Conservation (phyloP, 2,113 vertebrate genomes). For the Trichechus manatus region DNA sequence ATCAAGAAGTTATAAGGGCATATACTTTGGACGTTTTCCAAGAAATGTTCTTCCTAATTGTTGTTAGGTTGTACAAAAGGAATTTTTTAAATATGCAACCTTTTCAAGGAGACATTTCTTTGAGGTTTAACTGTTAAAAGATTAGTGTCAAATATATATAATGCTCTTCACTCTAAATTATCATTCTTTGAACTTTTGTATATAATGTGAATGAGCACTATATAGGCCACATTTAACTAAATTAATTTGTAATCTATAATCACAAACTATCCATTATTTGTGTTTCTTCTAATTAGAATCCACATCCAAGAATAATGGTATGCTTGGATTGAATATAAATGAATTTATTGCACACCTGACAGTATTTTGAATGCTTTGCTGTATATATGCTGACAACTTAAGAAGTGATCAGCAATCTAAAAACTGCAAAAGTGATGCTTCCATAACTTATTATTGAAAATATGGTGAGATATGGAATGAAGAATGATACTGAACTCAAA, state of each 20-base stretch:
- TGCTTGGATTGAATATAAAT: not conserved
- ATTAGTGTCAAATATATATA: not conserved
- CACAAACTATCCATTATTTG: not conserved
- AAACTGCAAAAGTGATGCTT: too few species aligned
- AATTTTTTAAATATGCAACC: not conserved
- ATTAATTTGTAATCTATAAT: not conserved
- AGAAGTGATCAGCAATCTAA: not conserved
- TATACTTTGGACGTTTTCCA: not conserved
- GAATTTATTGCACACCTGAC: not conserved
- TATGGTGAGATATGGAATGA: too few species aligned
- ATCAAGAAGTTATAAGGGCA: not conserved
- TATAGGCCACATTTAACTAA: not conserved
- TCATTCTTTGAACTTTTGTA: not conserved
- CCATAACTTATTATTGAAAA: too few species aligned
- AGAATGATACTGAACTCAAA: too few species aligned
- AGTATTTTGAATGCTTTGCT: not conserved
- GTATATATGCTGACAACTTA: not conserved
- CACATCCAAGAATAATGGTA: not conserved
- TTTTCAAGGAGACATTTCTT: not conserved
- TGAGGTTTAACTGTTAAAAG: not conserved
- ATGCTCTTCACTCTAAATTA: not conserved
- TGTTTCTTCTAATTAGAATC: conserved; percentile 3
- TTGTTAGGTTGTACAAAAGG: not conserved
- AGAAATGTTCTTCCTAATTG: not conserved
- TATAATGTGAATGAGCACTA: not conserved